Evolutionary conservation across 2,113 vertebrate species (phyloP).

Genomic region (Sturnus vulgaris): DNA sequence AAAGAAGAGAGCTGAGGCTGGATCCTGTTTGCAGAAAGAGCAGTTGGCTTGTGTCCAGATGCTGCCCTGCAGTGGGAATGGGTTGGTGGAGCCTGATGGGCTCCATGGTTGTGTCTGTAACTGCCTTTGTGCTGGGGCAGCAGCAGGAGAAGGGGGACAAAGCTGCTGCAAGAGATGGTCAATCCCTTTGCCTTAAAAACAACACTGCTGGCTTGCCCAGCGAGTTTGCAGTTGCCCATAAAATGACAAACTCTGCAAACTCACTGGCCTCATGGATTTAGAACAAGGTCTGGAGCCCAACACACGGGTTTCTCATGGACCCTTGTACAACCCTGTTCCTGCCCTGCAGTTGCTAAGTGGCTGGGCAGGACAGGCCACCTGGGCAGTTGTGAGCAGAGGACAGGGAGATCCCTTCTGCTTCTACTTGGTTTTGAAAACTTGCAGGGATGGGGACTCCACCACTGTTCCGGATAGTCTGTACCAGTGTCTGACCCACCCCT

Average conservation of each 20-base stretch:
- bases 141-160: neutral
- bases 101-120: neutral
- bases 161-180: neutral
- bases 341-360: no score
- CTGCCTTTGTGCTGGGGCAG: neutral
- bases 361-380: neutral
- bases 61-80: no score
- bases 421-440: neutral
- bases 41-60: neutral
- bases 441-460: neutral
- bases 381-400: neutral
- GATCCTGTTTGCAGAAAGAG: neutral
- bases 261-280: neutral
- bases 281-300: neutral
- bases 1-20: neutral
- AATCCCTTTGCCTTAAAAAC: neutral
- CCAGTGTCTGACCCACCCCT: neutral
- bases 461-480: neutral
- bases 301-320: neutral
- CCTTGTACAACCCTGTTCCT: neutral
- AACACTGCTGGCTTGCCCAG: neutral
- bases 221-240: neutral
- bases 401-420: neutral
- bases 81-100: neutral
- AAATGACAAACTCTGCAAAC: neutral